Evolutionary conservation across 2,113 vertebrate species (phyloP).

Genomic region (Crotalus viridis): DNA sequence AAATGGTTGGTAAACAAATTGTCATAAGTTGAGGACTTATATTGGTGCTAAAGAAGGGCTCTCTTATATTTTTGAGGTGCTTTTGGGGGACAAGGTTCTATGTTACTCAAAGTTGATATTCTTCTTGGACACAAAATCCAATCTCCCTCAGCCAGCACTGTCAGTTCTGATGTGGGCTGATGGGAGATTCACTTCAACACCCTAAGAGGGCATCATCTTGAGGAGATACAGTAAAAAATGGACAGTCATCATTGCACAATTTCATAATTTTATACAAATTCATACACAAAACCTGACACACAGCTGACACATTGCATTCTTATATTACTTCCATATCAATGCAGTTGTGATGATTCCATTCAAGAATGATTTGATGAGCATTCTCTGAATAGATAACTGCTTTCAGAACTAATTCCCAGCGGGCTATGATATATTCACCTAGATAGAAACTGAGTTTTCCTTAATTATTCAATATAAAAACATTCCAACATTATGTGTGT

Average conservation of each 20-base stretch:
- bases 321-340: neutral
- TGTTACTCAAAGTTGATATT: neutral
- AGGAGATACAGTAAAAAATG: neutral
- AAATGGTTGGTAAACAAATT: neutral
- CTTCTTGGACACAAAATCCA: neutral
- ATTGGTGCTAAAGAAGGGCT: neutral
- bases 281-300: neutral
- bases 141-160: neutral
- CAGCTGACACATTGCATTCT: neutral
- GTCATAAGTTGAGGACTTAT: neutral
- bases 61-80: neutral
- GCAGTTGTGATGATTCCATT: neutral
- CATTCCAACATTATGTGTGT: neutral
- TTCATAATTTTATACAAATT: neutral
- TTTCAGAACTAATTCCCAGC: neutral
- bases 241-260: no score
- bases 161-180: neutral
- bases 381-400: neutral
- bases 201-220: neutral
- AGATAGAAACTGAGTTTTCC: neutral
- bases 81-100: neutral
- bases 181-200: neutral
- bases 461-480: neutral
- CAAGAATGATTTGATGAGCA: neutral
- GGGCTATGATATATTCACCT: neutral